These are phyloP conservation scores for Ichneumon xanthorius DNA, from an alignment of 2,888 invertebrate species.

Conservation along the genomic window DNA sequence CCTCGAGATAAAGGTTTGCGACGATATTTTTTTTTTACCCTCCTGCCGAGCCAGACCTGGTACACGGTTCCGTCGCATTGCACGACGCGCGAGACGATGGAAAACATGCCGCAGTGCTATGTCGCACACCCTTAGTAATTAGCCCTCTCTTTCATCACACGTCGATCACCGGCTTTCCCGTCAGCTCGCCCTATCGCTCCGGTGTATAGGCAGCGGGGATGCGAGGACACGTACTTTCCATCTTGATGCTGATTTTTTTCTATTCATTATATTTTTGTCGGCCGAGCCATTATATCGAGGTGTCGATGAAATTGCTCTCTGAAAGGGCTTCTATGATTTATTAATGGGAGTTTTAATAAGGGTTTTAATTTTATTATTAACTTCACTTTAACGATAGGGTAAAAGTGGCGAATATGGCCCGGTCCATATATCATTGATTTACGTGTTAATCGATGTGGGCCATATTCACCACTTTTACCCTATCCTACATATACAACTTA, in stretches of 20 bases:
- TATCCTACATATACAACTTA: background rate
- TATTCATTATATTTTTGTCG: constrained; percentile 14
- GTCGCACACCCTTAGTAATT: constrained; percentile 61
- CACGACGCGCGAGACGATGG: constrained; percentile 36
- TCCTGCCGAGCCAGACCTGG: constrained; percentile 26
- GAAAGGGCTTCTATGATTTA: background rate
- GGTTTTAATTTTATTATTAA: background rate
- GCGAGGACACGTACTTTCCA: background rate
- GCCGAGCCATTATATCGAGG: background rate
- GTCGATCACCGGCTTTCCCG: constrained; percentile 59
- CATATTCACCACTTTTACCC: too few species aligned
- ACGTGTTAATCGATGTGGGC: too few species aligned
- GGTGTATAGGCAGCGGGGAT: background rate
- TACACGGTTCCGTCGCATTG: constrained; percentile 30
- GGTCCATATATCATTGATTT: too few species aligned
- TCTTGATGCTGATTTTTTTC: background rate
- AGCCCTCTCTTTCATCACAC: constrained; percentile 64
- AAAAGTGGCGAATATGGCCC: too few species aligned
- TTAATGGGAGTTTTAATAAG: background rate
- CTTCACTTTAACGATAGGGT: background rate
- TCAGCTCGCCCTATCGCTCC: constrained; percentile 17
- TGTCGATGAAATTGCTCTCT: background rate
- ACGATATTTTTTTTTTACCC: constrained; percentile 58
- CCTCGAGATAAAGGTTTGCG: constrained; percentile 67
- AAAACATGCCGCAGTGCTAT: constrained; percentile 47